Evolutionary conservation across 2,888 invertebrate genomes (phyloP).

Genomic region (Dermolepida albohirtum): DNA sequence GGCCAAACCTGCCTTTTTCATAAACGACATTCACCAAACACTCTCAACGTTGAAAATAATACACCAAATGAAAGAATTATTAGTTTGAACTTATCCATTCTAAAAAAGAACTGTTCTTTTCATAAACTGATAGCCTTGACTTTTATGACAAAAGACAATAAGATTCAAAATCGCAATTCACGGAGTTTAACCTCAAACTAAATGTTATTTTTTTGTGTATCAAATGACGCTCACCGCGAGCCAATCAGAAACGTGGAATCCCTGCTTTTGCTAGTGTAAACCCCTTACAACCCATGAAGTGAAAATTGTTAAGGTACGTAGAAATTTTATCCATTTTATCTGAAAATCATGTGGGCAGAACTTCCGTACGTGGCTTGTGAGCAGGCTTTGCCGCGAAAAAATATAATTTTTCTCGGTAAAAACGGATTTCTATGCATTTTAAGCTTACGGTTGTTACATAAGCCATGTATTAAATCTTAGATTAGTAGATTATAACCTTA

Average conservation of each 20-base stretch:
- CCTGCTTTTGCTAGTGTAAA: slow-evolving; percentile 63
- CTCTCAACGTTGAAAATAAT: slow-evolving; percentile 37
- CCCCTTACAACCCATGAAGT: slow-evolving; percentile 66
- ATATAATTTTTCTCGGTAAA: slow-evolving; percentile 48
- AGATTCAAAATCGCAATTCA: slow-evolving; percentile 54
- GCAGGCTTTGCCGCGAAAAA: slow-evolving; percentile 49
- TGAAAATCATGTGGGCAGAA: slow-evolving; percentile 63
- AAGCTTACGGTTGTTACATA: slow-evolving; percentile 44
- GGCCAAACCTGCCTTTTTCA: slow-evolving; percentile 28
- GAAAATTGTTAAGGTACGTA: slow-evolving; percentile 67
- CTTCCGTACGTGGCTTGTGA: slow-evolving; percentile 53
- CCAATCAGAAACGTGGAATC: slow-evolving; percentile 63
- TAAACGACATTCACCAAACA: slow-evolving; percentile 32
- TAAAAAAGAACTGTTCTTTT: slow-evolving; percentile 42
- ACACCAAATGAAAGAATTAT: slow-evolving; percentile 46
- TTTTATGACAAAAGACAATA: slow-evolving; percentile 48
- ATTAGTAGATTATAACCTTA: slow-evolving; percentile 60
- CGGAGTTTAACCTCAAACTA: slow-evolving; percentile 60
- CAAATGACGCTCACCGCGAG: slow-evolving; percentile 64
- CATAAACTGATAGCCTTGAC: slow-evolving; percentile 3
- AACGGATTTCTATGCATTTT: slow-evolving; percentile 28
- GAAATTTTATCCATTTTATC: slow-evolving; percentile 66
- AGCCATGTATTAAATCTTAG: slow-evolving; percentile 50
- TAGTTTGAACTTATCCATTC: slow-evolving; percentile 47
- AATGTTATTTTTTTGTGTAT: slow-evolving; percentile 65